Conservation (phyloP, 2,888 invertebrate genomes). For the Cataglyphis altisquamis region DNA sequence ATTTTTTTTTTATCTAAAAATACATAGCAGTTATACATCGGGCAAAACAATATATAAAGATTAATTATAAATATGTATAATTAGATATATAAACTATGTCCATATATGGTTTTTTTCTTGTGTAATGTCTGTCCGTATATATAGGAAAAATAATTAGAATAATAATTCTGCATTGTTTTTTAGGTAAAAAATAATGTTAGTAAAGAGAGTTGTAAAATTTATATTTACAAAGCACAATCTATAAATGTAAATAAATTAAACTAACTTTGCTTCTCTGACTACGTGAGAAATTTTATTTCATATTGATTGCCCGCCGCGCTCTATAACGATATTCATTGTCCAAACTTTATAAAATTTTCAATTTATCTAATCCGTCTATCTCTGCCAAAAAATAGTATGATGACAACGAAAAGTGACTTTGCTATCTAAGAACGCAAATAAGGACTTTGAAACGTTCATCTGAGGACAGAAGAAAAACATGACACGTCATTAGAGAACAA, state of each 20-base stretch:
- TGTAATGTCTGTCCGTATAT: too few species aligned
- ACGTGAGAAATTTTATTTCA: background rate
- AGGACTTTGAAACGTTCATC: constrained; percentile 28
- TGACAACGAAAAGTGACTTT: constrained; percentile 26
- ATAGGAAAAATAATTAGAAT: too few species aligned
- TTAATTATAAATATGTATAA: too few species aligned
- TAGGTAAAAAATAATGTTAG: background rate
- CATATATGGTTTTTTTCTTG: too few species aligned
- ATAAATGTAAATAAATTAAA: background rate
- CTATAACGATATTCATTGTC: background rate
- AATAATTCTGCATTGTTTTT: too few species aligned
- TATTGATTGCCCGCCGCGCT: background rate
- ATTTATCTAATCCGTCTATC: constrained; percentile 10
- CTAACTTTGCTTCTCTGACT: background rate
- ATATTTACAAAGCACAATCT: background rate
- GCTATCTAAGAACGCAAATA: constrained; percentile 14
- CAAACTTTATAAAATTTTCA: constrained; percentile 12
- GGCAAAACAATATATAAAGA: too few species aligned
- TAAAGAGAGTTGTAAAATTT: background rate
- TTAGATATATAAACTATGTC: too few species aligned
- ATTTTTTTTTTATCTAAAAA: too few species aligned
- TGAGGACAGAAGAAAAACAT: constrained; percentile 44
- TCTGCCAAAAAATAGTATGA: constrained; percentile 3
- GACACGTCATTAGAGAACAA: constrained; percentile 63
- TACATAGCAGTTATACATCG: too few species aligned